Evolutionary conservation across 2,113 vertebrate species (phyloP).

Genomic region (Gopherus flavomarginatus): DNA sequence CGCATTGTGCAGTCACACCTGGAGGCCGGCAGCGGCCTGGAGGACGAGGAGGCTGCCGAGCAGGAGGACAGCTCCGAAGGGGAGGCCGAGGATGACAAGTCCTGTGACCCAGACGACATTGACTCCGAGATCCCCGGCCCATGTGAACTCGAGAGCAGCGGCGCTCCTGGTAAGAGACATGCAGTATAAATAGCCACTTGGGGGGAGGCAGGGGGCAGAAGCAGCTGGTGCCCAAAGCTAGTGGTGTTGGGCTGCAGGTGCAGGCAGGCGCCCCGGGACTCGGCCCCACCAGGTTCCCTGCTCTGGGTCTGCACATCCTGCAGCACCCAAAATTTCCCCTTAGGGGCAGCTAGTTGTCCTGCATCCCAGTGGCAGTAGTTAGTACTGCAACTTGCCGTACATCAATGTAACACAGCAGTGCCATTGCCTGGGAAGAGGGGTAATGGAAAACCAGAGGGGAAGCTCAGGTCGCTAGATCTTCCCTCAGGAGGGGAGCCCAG

Average conservation of each 20-base stretch:
- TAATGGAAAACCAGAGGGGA: background rate
- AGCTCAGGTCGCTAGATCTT: background rate
- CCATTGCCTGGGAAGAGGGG: background rate
- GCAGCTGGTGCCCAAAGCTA: background rate
- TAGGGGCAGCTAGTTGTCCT: background rate
- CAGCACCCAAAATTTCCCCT: background rate
- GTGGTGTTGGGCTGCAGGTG: background rate
- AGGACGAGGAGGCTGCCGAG: constrained; percentile 83
- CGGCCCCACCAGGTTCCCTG: background rate
- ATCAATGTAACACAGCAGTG: too few species aligned
- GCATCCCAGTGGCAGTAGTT: background rate
- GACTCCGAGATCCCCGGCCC: constrained; percentile 24
- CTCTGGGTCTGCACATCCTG: background rate
- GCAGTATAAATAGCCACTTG: too few species aligned
- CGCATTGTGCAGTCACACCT: constrained; percentile 91
- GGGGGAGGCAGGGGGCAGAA: background rate
- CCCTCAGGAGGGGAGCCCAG: background rate
- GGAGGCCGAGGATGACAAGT: constrained; percentile 72
- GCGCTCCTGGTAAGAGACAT: constrained; percentile 39
- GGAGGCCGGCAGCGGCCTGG: constrained; percentile 82
- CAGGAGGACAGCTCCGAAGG: constrained; percentile 79
- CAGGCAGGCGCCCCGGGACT: background rate
- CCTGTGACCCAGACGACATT: constrained; percentile 11
- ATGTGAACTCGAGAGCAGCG: constrained; percentile 38
- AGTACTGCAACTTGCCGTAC: background rate